phyloP scores from a whole-genome alignment of 2,888 invertebrate genomes.

The Idaea dimidiata region DNA sequence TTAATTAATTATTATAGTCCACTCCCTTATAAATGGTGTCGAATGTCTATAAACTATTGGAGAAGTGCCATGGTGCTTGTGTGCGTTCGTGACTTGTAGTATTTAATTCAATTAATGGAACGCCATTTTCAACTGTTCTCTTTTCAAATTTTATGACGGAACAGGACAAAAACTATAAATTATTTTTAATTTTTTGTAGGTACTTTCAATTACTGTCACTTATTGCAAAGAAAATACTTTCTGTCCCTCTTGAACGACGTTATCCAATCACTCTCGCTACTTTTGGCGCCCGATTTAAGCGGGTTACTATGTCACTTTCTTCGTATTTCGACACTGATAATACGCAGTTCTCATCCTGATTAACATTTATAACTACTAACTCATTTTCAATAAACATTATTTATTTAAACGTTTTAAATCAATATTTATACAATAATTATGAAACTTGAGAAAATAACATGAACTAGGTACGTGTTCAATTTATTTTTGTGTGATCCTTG shows the following conservation, averaged over 20 bases:
- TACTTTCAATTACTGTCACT: slow-evolving; percentile 11
- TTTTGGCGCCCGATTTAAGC: slow-evolving; percentile 48
- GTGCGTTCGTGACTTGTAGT: slow-evolving; percentile 51
- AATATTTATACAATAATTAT: no score
- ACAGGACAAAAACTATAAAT: not conserved
- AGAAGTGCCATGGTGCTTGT: slow-evolving; percentile 23
- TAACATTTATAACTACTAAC: slow-evolving; percentile 21
- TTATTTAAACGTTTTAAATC: no score
- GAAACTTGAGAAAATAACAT: no score
- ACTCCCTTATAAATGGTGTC: slow-evolving; percentile 21
- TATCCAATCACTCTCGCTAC: slow-evolving; percentile 61
- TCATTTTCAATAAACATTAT: no score
- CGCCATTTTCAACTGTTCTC: slow-evolving; percentile 37
- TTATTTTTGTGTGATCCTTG: not conserved
- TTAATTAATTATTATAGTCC: slow-evolving; percentile 5
- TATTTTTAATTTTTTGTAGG: slow-evolving; percentile 10
- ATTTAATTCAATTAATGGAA: slow-evolving; percentile 59
- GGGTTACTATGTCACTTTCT: slow-evolving; percentile 71
- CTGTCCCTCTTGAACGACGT: slow-evolving; percentile 31
- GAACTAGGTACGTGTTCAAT: no score
- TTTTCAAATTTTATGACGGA: not conserved
- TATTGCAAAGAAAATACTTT: slow-evolving; percentile 11
- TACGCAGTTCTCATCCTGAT: slow-evolving; percentile 37
- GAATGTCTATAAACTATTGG: slow-evolving; percentile 21
- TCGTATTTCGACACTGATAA: slow-evolving; percentile 46